phyloP scores from a whole-genome alignment of 2,797 vertebrate genomes.

The Mareca strepera region DNA sequence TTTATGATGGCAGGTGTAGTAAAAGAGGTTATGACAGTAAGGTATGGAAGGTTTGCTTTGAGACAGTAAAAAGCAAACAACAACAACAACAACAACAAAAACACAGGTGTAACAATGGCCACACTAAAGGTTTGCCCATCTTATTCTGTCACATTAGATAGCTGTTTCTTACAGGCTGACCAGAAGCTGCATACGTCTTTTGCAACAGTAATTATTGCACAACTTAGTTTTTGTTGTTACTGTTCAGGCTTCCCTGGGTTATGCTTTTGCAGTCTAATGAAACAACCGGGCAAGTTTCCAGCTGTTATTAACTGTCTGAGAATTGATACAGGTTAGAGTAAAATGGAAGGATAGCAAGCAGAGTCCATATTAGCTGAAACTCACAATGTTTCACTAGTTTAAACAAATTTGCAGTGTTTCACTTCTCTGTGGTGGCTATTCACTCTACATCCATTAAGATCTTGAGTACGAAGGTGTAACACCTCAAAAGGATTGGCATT shows the following conservation, averaged over 20 bases:
- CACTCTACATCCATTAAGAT: background rate
- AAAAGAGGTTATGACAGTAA: background rate
- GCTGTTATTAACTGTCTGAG: background rate
- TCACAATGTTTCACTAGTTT: too few relatives aligned
- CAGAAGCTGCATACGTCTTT: background rate
- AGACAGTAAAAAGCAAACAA: background rate
- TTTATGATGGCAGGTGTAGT: background rate
- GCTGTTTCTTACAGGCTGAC: background rate
- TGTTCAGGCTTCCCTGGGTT: background rate
- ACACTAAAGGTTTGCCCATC: background rate
- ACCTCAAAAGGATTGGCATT: background rate
- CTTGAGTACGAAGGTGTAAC: background rate
- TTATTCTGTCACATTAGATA: background rate
- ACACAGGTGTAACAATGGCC: background rate
- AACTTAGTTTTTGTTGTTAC: background rate
- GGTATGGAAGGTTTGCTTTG: background rate
- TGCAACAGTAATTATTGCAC: background rate
- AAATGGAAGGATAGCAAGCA: background rate
- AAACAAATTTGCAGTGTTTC: background rate
- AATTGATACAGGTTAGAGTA: background rate
- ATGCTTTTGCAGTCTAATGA: background rate
- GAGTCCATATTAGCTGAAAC: background rate
- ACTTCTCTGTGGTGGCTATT: background rate
- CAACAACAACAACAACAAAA: too few relatives aligned
- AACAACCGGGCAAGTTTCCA: background rate